Evolutionary conservation across 92 coral and sea anemone genomes (phyloP).

Genomic region (Bergia puertoricense): DNA sequence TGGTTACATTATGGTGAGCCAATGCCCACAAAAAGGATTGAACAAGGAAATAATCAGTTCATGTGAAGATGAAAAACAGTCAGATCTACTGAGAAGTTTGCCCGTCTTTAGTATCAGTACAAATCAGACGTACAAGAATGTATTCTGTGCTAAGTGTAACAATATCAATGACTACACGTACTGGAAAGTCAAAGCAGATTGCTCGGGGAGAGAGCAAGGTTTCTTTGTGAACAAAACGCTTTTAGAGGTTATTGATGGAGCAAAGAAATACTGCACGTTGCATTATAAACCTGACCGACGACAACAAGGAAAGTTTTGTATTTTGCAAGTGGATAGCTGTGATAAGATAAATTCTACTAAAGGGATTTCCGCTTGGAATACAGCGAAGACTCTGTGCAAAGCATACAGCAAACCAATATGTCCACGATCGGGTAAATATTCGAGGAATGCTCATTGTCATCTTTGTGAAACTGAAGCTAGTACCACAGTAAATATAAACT

Average conservation of each 20-base stretch:
- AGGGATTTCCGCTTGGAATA: background rate
- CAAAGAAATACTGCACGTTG: background rate
- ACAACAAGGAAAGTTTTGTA: background rate
- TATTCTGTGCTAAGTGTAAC: slow-evolving; percentile 25
- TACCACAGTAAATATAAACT: background rate
- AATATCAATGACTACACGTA: background rate
- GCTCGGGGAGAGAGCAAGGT: background rate
- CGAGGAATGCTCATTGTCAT: background rate
- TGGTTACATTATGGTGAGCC: slow-evolving; percentile 4
- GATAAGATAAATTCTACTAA: background rate
- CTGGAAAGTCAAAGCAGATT: slow-evolving; percentile 9
- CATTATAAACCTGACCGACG: background rate
- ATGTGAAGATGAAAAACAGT: background rate
- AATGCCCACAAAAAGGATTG: background rate
- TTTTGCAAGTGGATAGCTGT: slow-evolving; percentile 9
- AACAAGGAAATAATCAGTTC: background rate
- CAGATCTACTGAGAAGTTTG: background rate
- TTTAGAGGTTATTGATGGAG: background rate
- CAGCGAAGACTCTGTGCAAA: background rate
- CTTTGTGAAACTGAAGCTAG: background rate
- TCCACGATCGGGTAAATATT: background rate
- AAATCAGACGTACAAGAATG: background rate
- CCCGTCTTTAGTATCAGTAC: background rate
- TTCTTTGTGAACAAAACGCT: background rate
- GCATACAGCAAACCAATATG: slow-evolving; percentile 4